These are phyloP conservation scores for Electrona antarctica DNA, from an alignment of 2,113 vertebrate genomes.

Conservation along the genomic window DNA sequence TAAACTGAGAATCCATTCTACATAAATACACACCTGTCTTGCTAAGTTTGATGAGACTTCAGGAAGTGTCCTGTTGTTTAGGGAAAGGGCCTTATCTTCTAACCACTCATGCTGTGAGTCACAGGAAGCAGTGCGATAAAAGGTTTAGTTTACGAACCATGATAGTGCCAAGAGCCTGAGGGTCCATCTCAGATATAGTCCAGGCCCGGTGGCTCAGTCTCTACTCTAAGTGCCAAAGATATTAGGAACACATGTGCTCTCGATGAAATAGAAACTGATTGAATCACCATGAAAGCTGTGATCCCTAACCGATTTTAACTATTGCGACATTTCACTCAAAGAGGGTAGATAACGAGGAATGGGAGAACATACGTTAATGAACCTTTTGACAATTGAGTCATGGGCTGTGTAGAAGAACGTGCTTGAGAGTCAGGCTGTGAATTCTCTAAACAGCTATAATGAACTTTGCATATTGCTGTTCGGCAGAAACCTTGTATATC, in stretches of 20 bases:
- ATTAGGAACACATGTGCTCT: neutral
- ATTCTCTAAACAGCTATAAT: too few relatives aligned
- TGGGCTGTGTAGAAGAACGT: neutral
- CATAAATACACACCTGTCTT: too few relatives aligned
- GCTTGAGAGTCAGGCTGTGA: too few relatives aligned
- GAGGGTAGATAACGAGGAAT: neutral
- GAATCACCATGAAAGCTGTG: neutral
- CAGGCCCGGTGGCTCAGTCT: slow-evolving; percentile 20
- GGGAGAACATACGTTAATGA: neutral
- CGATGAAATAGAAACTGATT: neutral
- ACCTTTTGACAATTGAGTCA: too few relatives aligned
- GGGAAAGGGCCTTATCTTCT: neutral
- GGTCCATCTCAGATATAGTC: slow-evolving; percentile 16
- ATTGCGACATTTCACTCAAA: neutral
- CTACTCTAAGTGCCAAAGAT: neutral
- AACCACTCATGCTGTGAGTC: slow-evolving; percentile 7
- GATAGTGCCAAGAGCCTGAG: neutral
- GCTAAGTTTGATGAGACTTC: too few relatives aligned
- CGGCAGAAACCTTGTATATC: too few relatives aligned
- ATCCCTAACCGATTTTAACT: neutral
- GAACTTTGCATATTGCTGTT: too few relatives aligned
- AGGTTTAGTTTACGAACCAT: neutral
- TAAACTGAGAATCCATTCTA: too few relatives aligned
- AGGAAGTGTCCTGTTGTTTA: neutral
- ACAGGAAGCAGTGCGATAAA: slow-evolving; percentile 29